Conservation (phyloP, 2,797 vertebrate genomes). For the Mus minutoides region DNA sequence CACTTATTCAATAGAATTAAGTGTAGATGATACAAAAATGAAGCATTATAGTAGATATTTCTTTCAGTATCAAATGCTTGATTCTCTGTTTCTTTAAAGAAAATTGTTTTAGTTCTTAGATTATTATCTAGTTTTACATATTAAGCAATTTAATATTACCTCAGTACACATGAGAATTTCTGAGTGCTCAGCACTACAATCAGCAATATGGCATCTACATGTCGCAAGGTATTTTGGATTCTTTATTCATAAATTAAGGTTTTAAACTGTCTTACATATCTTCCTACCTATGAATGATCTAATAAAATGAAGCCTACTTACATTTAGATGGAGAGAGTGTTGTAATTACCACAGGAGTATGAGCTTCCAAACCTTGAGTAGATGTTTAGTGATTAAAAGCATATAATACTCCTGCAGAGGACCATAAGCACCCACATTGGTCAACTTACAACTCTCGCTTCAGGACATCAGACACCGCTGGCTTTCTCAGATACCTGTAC, state of each 20-base stretch:
- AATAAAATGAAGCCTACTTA: not conserved
- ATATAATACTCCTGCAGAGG: not conserved
- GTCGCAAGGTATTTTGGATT: not conserved
- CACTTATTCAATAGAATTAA: not conserved
- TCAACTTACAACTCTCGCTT: not conserved
- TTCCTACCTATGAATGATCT: not conserved
- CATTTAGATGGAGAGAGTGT: not conserved
- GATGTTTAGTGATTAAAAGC: not conserved
- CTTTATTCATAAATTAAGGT: not conserved
- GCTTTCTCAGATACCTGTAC: not conserved
- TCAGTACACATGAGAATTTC: not conserved
- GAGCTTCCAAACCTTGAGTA: not conserved
- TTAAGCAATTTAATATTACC: not conserved
- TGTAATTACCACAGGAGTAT: not conserved
- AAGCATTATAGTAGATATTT: not conserved
- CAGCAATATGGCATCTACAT: not conserved
- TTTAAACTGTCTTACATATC: not conserved
- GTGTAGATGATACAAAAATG: not conserved
- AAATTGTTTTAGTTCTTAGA: not conserved
- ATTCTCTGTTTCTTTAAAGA: not conserved
- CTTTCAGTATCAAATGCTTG: not conserved
- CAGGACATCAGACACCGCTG: not conserved
- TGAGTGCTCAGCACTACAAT: not conserved
- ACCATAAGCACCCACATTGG: not conserved
- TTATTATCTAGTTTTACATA: not conserved